phyloP scores from a whole-genome alignment of 2,113 vertebrate species.

The Piliocolobus tephrosceles region DNA sequence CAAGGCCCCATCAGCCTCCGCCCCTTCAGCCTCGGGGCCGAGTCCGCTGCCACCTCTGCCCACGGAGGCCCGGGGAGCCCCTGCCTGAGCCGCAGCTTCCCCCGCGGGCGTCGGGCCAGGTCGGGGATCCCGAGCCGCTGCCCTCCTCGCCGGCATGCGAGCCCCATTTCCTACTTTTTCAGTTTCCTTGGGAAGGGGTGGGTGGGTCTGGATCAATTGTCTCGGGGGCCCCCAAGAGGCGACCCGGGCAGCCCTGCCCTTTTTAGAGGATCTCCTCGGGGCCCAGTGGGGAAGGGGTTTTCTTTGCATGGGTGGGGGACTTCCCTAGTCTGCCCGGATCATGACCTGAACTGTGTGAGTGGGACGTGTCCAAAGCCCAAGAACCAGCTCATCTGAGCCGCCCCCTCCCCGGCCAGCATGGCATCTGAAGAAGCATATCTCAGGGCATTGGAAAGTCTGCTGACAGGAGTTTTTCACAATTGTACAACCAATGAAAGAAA shows the following conservation, averaged over 20 bases:
- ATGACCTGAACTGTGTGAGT: slow-evolving; percentile 79
- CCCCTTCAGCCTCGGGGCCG: slow-evolving; percentile 32
- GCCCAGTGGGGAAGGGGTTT: neutral
- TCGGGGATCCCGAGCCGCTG: slow-evolving; percentile 55
- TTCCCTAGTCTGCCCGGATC: slow-evolving; percentile 69
- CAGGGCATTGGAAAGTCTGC: slow-evolving; percentile 94
- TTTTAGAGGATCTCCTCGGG: slow-evolving; percentile 59
- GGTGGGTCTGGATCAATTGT: slow-evolving; percentile 49
- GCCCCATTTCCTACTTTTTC: slow-evolving; percentile 63
- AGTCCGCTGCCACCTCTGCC: slow-evolving; percentile 22
- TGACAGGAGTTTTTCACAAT: slow-evolving; percentile 98
- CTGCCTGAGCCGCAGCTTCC: slow-evolving; percentile 69
- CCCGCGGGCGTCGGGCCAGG: slow-evolving; percentile 65
- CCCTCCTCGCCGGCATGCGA: neutral
- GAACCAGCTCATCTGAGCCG: slow-evolving; percentile 73
- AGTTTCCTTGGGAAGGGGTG: neutral
- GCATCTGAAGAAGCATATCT: slow-evolving; percentile 95
- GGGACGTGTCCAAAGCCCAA: slow-evolving; percentile 60
- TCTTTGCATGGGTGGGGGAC: slow-evolving; percentile 68
- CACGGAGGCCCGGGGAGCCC: slow-evolving; percentile 54
- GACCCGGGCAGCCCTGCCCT: neutral
- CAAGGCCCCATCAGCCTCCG: slow-evolving; percentile 30
- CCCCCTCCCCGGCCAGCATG: slow-evolving; percentile 75
- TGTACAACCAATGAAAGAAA: slow-evolving; percentile 98
- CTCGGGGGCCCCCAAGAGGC: slow-evolving; percentile 49